A percentile compares a stretch with the other conserved stretches of the same genome.
These are phyloP conservation scores for Hyles vespertilio DNA, from an alignment of 1,140 invertebrate species.

Conservation along the genomic window DNA sequence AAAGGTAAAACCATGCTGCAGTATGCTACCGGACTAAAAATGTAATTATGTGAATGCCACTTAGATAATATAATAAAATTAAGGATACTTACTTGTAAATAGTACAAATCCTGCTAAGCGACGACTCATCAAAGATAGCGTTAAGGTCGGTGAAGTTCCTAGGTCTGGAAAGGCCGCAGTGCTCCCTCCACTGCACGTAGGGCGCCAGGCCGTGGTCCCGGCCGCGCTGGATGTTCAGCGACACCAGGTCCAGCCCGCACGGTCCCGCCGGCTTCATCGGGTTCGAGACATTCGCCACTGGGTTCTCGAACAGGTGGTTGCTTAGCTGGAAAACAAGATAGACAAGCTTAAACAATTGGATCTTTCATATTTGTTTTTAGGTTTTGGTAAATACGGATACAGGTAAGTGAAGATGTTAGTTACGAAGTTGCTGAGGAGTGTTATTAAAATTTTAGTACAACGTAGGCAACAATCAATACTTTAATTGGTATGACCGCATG, in stretches of 20 bases:
- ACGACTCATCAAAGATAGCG: conserved; percentile 77
- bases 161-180: conserved; percentile 83
- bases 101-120: conserved; percentile 78
- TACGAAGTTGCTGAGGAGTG: too few relatives aligned
- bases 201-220: conserved; percentile 91
- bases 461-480: too few relatives aligned
- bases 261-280: conserved; percentile 33
- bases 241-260: conserved; percentile 89
- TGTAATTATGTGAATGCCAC: too few relatives aligned
- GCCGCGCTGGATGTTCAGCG: conserved; percentile 91
- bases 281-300: conserved; percentile 21
- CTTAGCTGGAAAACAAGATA: conserved; percentile 77
- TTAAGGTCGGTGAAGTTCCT: conserved; percentile 85
- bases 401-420: too few relatives aligned
- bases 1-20: too few relatives aligned
- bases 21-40: too few relatives aligned
- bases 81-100: conserved; percentile 81
- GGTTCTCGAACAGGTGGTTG: conserved; percentile 84
- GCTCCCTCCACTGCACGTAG: conserved; percentile 85
- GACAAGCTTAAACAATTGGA: too few relatives aligned
- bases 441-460: too few relatives aligned
- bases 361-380: too few relatives aligned
- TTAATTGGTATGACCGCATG: too few relatives aligned
- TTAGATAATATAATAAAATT: too few relatives aligned
- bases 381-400: too few relatives aligned